A percentile compares a stretch with the other conserved stretches of the same genome.
phyloP scores from a whole-genome alignment of 2,888 invertebrate genomes.

The Pachycephus smyrnensis region DNA sequence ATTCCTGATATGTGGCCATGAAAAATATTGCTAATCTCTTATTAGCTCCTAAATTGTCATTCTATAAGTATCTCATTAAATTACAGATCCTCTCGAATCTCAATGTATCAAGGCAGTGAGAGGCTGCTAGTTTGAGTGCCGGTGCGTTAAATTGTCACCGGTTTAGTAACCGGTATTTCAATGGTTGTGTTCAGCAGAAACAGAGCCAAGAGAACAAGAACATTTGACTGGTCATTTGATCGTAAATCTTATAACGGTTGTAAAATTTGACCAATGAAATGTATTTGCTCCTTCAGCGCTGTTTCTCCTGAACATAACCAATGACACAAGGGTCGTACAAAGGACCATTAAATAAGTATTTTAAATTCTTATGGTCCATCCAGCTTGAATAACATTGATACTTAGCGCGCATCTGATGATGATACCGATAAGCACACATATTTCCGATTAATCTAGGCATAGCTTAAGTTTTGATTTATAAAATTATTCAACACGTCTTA shows the following conservation, averaged over 20 bases:
- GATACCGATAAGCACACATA: not conserved
- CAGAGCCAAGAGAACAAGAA: not conserved
- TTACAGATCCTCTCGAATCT: constrained; percentile 14
- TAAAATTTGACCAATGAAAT: not conserved
- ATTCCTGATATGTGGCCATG: constrained; percentile 3
- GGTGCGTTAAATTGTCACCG: not conserved
- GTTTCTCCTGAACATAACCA: not conserved
- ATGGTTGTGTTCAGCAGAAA: not conserved
- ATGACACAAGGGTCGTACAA: not conserved
- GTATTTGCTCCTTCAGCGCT: not conserved
- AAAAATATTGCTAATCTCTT: constrained; percentile 5
- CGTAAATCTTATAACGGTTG: not conserved
- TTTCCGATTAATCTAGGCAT: not conserved
- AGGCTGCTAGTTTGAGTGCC: not conserved
- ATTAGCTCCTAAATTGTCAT: not conserved
- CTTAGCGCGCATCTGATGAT: not conserved
- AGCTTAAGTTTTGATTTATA: not conserved
- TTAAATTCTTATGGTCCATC: not conserved
- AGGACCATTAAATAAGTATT: not conserved
- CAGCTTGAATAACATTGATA: not conserved
- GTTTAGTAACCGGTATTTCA: not conserved
- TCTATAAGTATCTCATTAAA: not conserved
- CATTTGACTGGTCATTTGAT: too few species aligned
- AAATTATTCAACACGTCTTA: not conserved
- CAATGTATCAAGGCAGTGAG: not conserved